phyloP scores from a whole-genome alignment of 1,140 invertebrate genomes.

The Copidosoma floridanum region DNA sequence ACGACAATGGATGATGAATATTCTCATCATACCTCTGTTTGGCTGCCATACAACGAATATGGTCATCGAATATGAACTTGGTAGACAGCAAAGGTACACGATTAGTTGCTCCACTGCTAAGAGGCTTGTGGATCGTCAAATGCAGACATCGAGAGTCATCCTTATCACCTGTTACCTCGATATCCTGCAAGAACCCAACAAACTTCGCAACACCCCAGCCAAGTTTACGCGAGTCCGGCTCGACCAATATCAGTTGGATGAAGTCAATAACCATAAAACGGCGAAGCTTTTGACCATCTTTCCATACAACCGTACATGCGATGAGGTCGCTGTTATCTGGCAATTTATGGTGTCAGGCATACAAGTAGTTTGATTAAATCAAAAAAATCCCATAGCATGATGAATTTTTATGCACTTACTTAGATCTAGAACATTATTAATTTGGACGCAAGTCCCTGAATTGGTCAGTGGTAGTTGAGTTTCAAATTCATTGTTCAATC shows the following conservation, averaged over 20 bases:
- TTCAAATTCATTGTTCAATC: conserved; percentile 79
- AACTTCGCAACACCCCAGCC: conserved; percentile 97
- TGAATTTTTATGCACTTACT: conserved; percentile 78
- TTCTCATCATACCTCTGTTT: conserved; percentile 81
- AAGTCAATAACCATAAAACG: conserved; percentile 94
- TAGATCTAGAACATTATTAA: conserved; percentile 88
- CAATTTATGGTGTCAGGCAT: conserved; percentile 44
- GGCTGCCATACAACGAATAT: conserved; percentile 96
- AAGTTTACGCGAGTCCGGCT: conserved; percentile 87
- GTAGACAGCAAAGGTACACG: conserved; percentile 79
- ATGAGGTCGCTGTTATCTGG: conserved; percentile 96
- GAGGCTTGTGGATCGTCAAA: conserved; percentile 87
- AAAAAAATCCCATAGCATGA: too few species aligned
- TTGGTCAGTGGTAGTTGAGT: conserved; percentile 89
- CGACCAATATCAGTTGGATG: conserved; percentile 92
- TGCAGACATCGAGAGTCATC: conserved; percentile 95
- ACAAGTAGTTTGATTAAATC: too few species aligned
- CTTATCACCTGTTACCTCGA: conserved; percentile 84
- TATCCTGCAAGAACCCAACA: conserved; percentile 82
- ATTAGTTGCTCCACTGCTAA: conserved; percentile 62
- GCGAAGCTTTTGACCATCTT: conserved; percentile 85
- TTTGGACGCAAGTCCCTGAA: conserved; percentile 83
- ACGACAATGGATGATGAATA: too few species aligned
- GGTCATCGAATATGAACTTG: conserved; percentile 97
- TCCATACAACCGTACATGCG: conserved; percentile 87